Base-by-base conservation (phyloP, 37 sponge, comb jelly and placozoan genomes). In the Geodia barretti region DNA sequence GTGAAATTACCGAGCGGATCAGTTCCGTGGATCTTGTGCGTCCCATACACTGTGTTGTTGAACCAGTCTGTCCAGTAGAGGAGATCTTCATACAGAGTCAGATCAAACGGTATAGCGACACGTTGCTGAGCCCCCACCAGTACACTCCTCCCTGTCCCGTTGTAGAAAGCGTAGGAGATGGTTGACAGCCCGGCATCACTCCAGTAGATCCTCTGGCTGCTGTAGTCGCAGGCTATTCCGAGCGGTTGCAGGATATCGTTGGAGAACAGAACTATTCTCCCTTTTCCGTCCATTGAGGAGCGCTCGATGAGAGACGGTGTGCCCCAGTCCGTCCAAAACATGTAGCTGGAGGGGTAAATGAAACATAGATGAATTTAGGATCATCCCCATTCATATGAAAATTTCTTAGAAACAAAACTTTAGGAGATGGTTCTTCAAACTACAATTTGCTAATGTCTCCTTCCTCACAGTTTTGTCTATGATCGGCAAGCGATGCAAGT, bases 241-340 rank as follows among this genome's bases (percentile, higher is more conserved):
- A 75, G 75, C 4, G 92, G 88, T 79, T 75, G 79, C 24, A 54
- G 21, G 0, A 92, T 67, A 0, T 60, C n/a, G 26, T 68, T 70
- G 43, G 34, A 40, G 42, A 70, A 78, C 1, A 92, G 72, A 20
- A 74, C 65, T 36, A 3, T 9, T 30, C 84, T 61, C 14, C 74
- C 33, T 4, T 14, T 41, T 19, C 94, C 94, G 59, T 93, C 94
- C 91, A 93, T 86, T 19, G 83, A 83, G 0, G 88, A 71, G 2
- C 74, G 61, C 28, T 83, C 81, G 64, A 93, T 93, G 62, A 60
- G 84, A 14, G 88, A 73, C 1, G 41, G 38, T 28, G 4, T 20
- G 5, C 92, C 92, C 84, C 88, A 92, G 65, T 87, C 92, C 29
- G 84, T 79, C 92, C 92, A 92, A 65, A 78, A 92, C 76, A 92